These are phyloP conservation scores for Maniola jurtina DNA, from an alignment of 1,140 invertebrate genomes.

Conservation along the genomic window DNA sequence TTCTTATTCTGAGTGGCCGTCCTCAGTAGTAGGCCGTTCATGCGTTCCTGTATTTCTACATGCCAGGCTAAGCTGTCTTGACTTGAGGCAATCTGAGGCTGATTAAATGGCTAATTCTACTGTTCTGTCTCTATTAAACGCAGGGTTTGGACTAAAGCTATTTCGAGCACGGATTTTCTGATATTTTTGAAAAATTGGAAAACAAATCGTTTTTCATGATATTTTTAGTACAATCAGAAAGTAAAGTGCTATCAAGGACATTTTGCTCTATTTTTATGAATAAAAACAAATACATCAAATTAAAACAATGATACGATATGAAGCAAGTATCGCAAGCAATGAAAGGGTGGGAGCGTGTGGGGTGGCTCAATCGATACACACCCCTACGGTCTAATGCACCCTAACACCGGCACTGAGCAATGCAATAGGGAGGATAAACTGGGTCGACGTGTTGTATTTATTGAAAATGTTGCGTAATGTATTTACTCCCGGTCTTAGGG, in stretches of 20 bases:
- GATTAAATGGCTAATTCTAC: too few relatives aligned
- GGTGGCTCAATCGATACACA: conserved; percentile 68
- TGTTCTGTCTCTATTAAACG: too few relatives aligned
- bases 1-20: too few relatives aligned
- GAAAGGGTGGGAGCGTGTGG: conserved; percentile 57
- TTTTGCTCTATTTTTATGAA: neutral
- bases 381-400: conserved; percentile 69
- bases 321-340: conserved; percentile 58
- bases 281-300: conserved; percentile 31
- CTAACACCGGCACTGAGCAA: conserved; percentile 36
- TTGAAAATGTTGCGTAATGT: conserved; percentile 20
- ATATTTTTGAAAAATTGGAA: too few relatives aligned
- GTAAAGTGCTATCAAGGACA: neutral
- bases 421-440: conserved; percentile 47
- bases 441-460: conserved; percentile 39
- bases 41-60: too few relatives aligned
- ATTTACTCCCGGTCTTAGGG: neutral
- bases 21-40: too few relatives aligned
- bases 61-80: too few relatives aligned
- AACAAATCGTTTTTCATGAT: too few relatives aligned
- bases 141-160: too few relatives aligned
- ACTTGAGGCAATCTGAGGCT: too few relatives aligned
- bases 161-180: too few relatives aligned
- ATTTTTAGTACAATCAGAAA: neutral
- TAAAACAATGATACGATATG: conserved; percentile 56